Evolutionary conservation across 1,140 invertebrate genomes (phyloP).

Genomic region (Formica exsecta): DNA sequence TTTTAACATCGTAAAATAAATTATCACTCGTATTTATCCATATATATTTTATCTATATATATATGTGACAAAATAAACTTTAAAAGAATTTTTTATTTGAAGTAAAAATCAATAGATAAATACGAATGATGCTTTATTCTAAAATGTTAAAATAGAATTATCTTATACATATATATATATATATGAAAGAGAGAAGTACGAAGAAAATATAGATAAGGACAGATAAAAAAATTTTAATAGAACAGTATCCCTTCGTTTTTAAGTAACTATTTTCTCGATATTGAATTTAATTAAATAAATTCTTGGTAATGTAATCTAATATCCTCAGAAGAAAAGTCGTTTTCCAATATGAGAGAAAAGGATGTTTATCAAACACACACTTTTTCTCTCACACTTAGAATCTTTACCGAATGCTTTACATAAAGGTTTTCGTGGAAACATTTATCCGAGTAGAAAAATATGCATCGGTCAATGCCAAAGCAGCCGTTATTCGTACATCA

Average conservation of each 20-base stretch:
- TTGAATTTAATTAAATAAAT: constrained; percentile 22
- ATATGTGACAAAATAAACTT: too few relatives aligned
- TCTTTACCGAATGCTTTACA: constrained; percentile 29
- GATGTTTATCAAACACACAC: not conserved
- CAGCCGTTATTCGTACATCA: constrained; percentile 42
- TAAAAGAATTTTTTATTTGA: too few relatives aligned
- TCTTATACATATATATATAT: not conserved
- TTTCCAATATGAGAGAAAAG: not conserved
- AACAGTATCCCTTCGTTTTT: not conserved
- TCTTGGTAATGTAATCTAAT: not conserved
- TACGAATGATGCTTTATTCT: not conserved
- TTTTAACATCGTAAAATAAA: not conserved
- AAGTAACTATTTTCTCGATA: not conserved
- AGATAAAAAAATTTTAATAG: not conserved
- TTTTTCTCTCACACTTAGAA: not conserved
- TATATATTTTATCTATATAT: too few relatives aligned
- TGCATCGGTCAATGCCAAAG: constrained; percentile 50
- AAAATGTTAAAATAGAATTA: not conserved
- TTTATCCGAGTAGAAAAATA: constrained; percentile 51
- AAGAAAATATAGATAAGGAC: not conserved
- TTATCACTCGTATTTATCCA: too few relatives aligned
- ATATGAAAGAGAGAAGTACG: not conserved
- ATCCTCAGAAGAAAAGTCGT: not conserved
- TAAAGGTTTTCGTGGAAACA: constrained; percentile 29
- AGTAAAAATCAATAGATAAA: too few relatives aligned